Conservation (phyloP, 1,140 invertebrate genomes). For the Liolophura sinensis region DNA sequence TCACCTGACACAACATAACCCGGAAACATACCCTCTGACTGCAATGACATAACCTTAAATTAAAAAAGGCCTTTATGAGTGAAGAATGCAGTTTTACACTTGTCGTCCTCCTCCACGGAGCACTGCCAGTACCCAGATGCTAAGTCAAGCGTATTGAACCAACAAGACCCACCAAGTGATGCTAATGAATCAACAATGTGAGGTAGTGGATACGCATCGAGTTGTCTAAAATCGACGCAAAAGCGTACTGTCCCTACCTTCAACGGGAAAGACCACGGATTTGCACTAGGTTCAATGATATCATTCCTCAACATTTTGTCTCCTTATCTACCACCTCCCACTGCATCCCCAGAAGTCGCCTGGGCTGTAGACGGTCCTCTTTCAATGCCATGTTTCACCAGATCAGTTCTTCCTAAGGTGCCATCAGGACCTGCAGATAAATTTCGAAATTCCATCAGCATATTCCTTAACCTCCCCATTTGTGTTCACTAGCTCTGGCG, state of each 20-base stretch:
- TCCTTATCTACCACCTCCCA: conserved; percentile 7
- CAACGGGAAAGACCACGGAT: conserved; percentile 14
- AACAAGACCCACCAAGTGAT: conserved; percentile 43
- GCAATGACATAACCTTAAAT: conserved; percentile 20
- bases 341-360: conserved; percentile 8
- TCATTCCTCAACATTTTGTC: conserved; percentile 10
- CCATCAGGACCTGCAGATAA: no score
- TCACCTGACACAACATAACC: conserved; percentile 25
- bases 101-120: conserved; percentile 37
- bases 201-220: conserved; percentile 64
- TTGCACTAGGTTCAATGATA: conserved; percentile 10
- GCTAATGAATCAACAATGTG: conserved; percentile 59
- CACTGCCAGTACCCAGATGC: conserved; percentile 50
- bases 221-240: conserved; percentile 58
- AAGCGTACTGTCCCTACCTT: conserved; percentile 27
- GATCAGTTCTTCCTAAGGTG: no score
- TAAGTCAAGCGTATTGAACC: conserved; percentile 59
- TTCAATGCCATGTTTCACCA: no score
- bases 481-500: no score
- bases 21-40: conserved; percentile 16
- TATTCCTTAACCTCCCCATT: no score
- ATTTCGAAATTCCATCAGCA: no score
- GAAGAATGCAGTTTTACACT: conserved; percentile 47
- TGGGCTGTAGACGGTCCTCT: no score
- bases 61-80: conserved; percentile 21